phyloP scores from a whole-genome alignment of 2,113 vertebrate genomes.

The Nettapus auritus region DNA sequence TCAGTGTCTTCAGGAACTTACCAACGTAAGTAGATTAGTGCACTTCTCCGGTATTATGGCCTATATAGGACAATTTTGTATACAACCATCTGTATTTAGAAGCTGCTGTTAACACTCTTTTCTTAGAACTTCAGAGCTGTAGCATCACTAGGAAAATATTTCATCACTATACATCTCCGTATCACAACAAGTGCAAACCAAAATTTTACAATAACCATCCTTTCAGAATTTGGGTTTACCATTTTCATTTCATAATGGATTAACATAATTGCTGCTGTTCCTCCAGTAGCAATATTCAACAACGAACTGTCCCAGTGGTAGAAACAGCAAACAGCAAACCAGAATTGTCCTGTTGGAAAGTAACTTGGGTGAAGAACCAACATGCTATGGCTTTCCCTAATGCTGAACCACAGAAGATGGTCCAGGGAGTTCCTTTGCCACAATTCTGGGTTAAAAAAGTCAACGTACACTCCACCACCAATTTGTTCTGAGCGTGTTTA shows the following conservation, averaged over 20 bases:
- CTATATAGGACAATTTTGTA: background rate
- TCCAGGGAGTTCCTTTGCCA: accelerated
- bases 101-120: background rate
- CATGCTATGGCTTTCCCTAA: background rate
- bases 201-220: background rate
- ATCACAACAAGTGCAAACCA: background rate
- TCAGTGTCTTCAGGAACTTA: background rate
- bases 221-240: background rate
- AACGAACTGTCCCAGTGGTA: background rate
- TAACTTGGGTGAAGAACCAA: background rate
- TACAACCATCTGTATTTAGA: background rate
- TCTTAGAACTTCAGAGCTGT: background rate
- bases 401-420: background rate
- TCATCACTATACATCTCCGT: background rate
- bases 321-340: background rate
- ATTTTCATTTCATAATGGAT: background rate
- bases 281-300: background rate
- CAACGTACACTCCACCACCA: accelerated
- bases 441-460: background rate
- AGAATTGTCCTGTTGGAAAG: background rate
- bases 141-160: background rate
- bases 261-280: background rate
- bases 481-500: background rate
- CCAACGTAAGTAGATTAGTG: accelerated
- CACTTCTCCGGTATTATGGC: background rate